A percentile compares a stretch with the other conserved stretches of the same genome.
Evolutionary conservation across 2,888 invertebrate species (phyloP).

Genomic region (Leptothorax acervorum): DNA sequence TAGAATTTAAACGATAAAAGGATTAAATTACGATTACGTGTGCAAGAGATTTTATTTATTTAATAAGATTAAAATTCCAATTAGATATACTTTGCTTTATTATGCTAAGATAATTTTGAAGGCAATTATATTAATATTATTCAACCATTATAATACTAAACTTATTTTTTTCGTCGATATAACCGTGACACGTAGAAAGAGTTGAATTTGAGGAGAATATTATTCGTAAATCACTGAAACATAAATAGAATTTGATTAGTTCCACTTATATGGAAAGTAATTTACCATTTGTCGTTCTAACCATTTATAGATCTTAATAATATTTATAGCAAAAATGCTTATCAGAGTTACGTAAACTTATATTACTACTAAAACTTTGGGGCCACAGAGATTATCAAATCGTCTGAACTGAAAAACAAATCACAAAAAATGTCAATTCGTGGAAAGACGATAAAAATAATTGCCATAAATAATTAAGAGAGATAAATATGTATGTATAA

Average conservation of each 20-base stretch:
- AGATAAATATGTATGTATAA: background rate
- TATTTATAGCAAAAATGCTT: background rate
- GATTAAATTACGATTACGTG: too few species aligned
- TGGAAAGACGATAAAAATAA: background rate
- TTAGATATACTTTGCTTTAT: background rate
- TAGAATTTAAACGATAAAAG: too few species aligned
- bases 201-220: background rate
- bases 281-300: background rate
- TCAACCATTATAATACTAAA: background rate
- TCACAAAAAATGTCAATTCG: background rate
- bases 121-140: background rate
- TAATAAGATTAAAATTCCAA: too few species aligned
- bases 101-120: background rate
- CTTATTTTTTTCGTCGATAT: background rate
- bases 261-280: background rate
- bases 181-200: background rate
- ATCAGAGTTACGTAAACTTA: background rate
- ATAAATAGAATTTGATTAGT: background rate
- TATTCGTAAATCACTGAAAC: background rate
- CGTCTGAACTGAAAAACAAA: background rate
- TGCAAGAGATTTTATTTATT: too few species aligned
- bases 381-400: background rate
- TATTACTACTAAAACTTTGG: background rate
- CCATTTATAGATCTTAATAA: background rate
- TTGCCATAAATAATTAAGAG: background rate